These are phyloP conservation scores for Aproaerema taeniolella DNA, from an alignment of 2,888 invertebrate genomes.

Conservation along the genomic window DNA sequence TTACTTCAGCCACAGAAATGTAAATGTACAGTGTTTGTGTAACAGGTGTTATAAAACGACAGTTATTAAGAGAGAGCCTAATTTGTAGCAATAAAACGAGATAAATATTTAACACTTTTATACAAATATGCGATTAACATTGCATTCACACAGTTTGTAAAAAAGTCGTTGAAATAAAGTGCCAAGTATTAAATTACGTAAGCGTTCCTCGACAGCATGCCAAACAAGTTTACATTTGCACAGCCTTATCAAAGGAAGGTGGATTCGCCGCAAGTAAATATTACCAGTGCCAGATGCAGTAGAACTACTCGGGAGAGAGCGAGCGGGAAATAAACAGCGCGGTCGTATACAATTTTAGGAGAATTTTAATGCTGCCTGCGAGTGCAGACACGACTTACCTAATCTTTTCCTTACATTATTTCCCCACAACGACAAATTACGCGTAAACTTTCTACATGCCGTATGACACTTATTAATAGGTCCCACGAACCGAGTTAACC, in stretches of 20 bases:
- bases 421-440: slow-evolving; percentile 5
- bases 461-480: slow-evolving; percentile 9
- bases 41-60: too few relatives aligned
- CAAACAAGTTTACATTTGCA: slow-evolving; percentile 25
- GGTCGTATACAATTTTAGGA: slow-evolving; percentile 55
- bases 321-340: slow-evolving; percentile 33
- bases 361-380: slow-evolving; percentile 31
- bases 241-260: slow-evolving; percentile 26
- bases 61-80: neutral
- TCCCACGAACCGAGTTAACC: slow-evolving; percentile 5
- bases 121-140: slow-evolving; percentile 1
- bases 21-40: too few relatives aligned
- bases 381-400: slow-evolving; percentile 15
- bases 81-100: neutral
- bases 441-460: slow-evolving; percentile 5
- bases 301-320: slow-evolving; percentile 19
- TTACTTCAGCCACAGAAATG: too few relatives aligned
- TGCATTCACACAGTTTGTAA: slow-evolving; percentile 6
- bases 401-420: slow-evolving; percentile 8
- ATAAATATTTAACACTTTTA: slow-evolving; percentile 2
- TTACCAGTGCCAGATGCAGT: slow-evolving; percentile 36
- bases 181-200: slow-evolving; percentile 23
- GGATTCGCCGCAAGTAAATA: slow-evolving; percentile 31
- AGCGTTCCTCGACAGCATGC: slow-evolving; percentile 20
- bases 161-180: slow-evolving; percentile 10